These are phyloP conservation scores for Ophion ellenae DNA, from an alignment of 2,888 invertebrate genomes.

Conservation along the genomic window DNA sequence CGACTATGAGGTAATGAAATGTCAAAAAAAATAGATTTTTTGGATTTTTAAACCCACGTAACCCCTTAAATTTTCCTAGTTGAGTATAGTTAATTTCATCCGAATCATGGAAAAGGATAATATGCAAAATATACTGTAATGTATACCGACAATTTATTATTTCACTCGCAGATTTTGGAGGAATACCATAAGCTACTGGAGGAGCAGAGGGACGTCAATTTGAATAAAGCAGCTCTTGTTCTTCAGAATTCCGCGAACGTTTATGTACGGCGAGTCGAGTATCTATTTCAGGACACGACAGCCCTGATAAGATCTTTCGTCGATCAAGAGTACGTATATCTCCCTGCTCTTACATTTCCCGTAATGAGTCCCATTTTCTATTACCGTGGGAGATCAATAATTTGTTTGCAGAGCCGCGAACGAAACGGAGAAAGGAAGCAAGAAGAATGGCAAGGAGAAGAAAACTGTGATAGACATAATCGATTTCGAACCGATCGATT, in stretches of 20 bases:
- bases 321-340: constrained; percentile 70
- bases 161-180: constrained; percentile 73
- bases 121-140: too few species aligned
- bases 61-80: neutral
- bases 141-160: neutral
- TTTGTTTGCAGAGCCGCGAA: constrained; percentile 66
- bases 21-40: too few species aligned
- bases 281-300: constrained; percentile 84
- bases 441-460: constrained; percentile 63
- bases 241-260: constrained; percentile 90
- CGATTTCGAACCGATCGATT: constrained; percentile 74
- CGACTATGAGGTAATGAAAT: too few species aligned
- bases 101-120: neutral
- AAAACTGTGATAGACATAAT: constrained; percentile 66
- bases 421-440: constrained; percentile 59
- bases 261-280: constrained; percentile 91
- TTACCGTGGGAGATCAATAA: neutral
- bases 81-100: neutral
- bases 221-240: constrained; percentile 91
- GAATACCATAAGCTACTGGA: constrained; percentile 75
- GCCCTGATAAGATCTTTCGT: constrained; percentile 82
- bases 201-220: constrained; percentile 84
- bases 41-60: too few species aligned
- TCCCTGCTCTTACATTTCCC: neutral
- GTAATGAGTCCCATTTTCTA: neutral